Evolutionary conservation across 2,797 vertebrate species (phyloP), one percentile per base, ranked within the genome.

Genomic region (Myripristis jacobus): DNA sequence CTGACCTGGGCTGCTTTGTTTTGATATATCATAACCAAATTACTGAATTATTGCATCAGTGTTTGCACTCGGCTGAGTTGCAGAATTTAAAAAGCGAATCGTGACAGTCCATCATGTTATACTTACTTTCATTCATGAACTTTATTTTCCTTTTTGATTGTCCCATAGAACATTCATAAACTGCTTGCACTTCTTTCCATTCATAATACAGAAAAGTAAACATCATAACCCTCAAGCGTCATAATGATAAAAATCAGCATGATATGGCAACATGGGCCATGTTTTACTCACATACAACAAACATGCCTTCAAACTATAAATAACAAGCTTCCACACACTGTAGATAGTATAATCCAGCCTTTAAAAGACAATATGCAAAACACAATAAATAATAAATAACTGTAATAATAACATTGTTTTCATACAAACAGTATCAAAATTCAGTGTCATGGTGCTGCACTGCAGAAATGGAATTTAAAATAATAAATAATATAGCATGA

Each of bases 381-480:
- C 3, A 69, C 6, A 88, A 84, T 87, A 87, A 86, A 90, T 86
- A 86, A 77, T n/a, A n/a, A n/a, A n/a, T n/a, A n/a, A n/a, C n/a
- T n/a, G 9, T 83, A 79, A 80, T 0, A 61, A 56, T 19, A 69
- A 55, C 13, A 47, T 34, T 46, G 4, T 15, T 5, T 3, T 44
- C 1, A 56, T 54, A 36, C 43, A 52, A 24, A 51, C 51, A 64
- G 38, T 22, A 22, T 15, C 21, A 12, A 50, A 50, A 50, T 50
- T 50, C 47, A 50, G 47, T 11, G 4, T 12, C 21, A 48, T 48
- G 1, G 13, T 50, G 2, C 21, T 50, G 47, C 47, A 50, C 47
- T 50, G 47, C 21, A 24, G 47, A 24, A 48, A 21, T 11, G 1
- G 18, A 24, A 50, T 38, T 38, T 38, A 38, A 38, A 38, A 11